Base-by-base conservation (phyloP, 2,113 vertebrate species). In the Chionis minor region DNA sequence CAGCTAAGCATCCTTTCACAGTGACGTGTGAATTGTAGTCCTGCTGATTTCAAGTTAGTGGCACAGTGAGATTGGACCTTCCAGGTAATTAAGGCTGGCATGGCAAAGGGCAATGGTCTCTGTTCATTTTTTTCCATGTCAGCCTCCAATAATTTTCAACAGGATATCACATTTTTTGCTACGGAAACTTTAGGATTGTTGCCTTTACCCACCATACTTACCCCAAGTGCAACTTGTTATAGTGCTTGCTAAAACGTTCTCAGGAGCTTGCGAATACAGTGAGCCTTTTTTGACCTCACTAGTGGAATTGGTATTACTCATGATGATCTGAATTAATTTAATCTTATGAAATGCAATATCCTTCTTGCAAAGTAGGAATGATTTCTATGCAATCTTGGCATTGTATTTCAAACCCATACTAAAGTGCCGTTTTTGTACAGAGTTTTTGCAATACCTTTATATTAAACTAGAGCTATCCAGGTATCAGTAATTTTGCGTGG, bases 271-370 rank as follows among this genome's bases (percentile, higher is more conserved):
- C 59, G 24, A 86, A 90, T 96, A 58, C 63, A 90, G 72, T 70
- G 49, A 90, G n/a, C 35, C 24, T 45, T 88, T 96, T 81, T 82
- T 8, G 32, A 32, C 75, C 67, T 95, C 61, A 45, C 66, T 14
- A 2, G 42, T 94, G 52, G 73, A 83, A 90, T 54, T 78, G 70
- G 14, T 92, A 52, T 97, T 91, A 63, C 86, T 95, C 54, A 14
- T 51, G 80, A 84, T 30, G 26, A 32, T 94, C 81, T 92, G 91
- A 91, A 91, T 92, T 96, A 52, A 93, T 95, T 96, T 92, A 52
- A 55, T 35, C 26, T 69, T 86, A 79, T 87, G 81, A 55, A 97
- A 86, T 74, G 71, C 72, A 93, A 32, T 85, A 69, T 86, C 83
- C 84, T 88, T 79, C 63, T 58, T 95, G 8, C 59, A 94, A 86